Conservation (phyloP, 2,797 vertebrate genomes). For the Rhynchonycteris naso region DNA sequence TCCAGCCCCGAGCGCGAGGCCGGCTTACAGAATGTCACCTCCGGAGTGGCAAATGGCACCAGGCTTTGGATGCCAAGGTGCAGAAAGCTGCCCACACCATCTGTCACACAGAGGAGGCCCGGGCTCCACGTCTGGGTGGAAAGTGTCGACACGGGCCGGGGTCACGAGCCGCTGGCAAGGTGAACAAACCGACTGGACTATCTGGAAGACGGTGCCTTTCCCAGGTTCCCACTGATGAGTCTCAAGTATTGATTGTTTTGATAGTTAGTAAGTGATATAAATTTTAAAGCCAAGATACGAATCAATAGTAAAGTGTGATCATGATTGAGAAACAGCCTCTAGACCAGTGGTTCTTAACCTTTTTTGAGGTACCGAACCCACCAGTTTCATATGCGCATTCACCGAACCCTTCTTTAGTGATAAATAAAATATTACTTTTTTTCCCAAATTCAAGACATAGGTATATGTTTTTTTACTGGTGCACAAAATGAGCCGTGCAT, state of each 20-base stretch:
- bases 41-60: conserved; percentile 43
- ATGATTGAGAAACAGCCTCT: background rate
- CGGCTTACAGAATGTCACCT: conserved; percentile 6
- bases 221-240: background rate
- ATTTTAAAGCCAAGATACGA: background rate
- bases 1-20: background rate
- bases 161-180: background rate
- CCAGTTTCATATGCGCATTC: too few relatives aligned
- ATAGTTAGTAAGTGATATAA: background rate
- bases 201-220: background rate
- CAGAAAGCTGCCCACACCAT: background rate
- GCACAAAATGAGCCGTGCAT: too few relatives aligned
- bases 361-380: too few relatives aligned
- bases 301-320: background rate
- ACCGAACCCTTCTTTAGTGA: too few relatives aligned
- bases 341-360: too few relatives aligned
- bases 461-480: too few relatives aligned
- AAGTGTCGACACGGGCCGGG: background rate
- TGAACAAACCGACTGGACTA: background rate
- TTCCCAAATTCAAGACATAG: too few relatives aligned
- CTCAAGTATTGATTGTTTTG: background rate
- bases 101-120: background rate
- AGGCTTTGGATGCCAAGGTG: background rate
- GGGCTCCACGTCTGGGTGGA: background rate
- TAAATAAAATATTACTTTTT: too few relatives aligned